Base-by-base conservation (phyloP, 2,113 vertebrate genomes). In the Odontophorus gujanensis region DNA sequence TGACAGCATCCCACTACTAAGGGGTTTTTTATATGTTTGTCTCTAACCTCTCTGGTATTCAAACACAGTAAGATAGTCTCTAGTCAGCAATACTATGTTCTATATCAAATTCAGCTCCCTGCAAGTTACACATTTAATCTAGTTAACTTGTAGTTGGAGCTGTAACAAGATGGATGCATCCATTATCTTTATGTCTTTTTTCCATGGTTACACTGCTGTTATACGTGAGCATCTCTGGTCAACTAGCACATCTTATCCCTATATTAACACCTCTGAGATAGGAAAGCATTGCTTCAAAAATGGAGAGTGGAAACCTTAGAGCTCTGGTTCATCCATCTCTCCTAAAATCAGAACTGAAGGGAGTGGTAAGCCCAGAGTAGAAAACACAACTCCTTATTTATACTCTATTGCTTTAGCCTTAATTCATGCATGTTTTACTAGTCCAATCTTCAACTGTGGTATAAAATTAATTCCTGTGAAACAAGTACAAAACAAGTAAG, bases 1-100 rank as follows among this genome's bases (percentile, higher is more conserved):
- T 38, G 59, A 32, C 16, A 18, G 55, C 24, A 32, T 45, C 4
- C 0, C 8, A 32, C 32, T 76, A 74, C 20, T 45, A 20, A 92
- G 83, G 87, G 51, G 88, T 87, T 80, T 90, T 85, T 94, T 82
- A 88, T 57, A 50, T 25, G 3, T 48, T 90, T 75, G 36, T 9
- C 26, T 63, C 6, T 48, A 78, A 74, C 36, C 71, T 79, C 26
- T 25, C 57, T 40, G n/a, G 10, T 22, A 82, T 85, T 91, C 58
- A 92, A 79, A 79, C 24, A 69, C 7, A 45, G 34, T 40, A 32
- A 92, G 34, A 59, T 40, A 81, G 51, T 34, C 38, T 51, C 21
- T 71, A 75, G 61, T 67, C 81, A 66, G 45, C 58, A 87, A 63
- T 67, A 67, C 53, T 47, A 65, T 62, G 42, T 32, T 47, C 51